A percentile compares a stretch with the other conserved stretches of the same genome.
Evolutionary conservation across 2,888 invertebrate species (phyloP).

Genomic region (Glyphotaelius pellucidus): DNA sequence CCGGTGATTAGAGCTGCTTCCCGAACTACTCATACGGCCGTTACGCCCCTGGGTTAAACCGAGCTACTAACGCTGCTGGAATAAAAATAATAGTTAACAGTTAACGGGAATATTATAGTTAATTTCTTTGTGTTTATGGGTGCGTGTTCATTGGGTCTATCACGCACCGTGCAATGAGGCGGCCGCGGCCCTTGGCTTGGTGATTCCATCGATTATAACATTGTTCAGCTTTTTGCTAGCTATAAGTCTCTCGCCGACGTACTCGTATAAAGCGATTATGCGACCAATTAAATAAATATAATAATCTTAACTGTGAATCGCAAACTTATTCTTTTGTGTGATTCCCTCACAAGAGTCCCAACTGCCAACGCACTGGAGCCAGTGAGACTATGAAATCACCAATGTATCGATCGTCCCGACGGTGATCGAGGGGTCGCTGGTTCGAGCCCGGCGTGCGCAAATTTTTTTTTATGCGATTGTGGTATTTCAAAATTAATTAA

Average conservation of each 20-base stretch:
- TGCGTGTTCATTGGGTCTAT: not conserved
- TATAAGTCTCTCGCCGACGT: not conserved
- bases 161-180: not conserved
- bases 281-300: not conserved
- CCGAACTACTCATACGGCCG: not conserved
- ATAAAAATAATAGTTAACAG: not conserved
- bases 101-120: slow-evolving; percentile 2
- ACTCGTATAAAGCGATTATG: not conserved
- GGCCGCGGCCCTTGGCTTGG: not conserved
- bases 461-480: too few relatives aligned
- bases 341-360: too few relatives aligned
- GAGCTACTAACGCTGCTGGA: not conserved
- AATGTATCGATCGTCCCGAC: too few relatives aligned
- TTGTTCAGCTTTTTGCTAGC: not conserved
- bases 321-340: too few relatives aligned
- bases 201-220: not conserved
- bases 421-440: too few relatives aligned
- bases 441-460: too few relatives aligned
- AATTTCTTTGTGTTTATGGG: slow-evolving; percentile 2
- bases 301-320: too few relatives aligned
- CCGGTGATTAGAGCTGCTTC: not conserved
- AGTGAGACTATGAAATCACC: too few relatives aligned
- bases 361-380: too few relatives aligned
- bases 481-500: too few relatives aligned
- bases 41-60: not conserved